Evolutionary conservation across 2,797 vertebrate species (phyloP).

Genomic region (Mionectes olivaceus): DNA sequence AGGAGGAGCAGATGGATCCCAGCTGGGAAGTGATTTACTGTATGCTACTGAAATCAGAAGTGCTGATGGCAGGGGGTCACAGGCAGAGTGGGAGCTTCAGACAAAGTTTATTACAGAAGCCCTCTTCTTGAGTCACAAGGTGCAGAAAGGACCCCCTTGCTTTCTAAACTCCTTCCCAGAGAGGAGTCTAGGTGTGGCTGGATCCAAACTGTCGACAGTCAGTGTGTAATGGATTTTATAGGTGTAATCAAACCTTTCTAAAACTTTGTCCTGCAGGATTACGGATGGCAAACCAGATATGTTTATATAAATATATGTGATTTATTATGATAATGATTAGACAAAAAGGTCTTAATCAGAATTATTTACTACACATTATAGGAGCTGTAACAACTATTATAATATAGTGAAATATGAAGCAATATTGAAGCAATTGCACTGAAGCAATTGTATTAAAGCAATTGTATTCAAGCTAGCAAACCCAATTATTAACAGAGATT

Average conservation of each 20-base stretch:
- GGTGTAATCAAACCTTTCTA: not conserved
- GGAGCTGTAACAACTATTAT: not conserved
- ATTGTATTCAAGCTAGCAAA: not conserved
- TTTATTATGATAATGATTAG: not conserved
- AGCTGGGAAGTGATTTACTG: not conserved
- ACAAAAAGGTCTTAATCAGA: not conserved
- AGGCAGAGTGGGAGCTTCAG: not conserved
- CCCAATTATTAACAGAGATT: not conserved
- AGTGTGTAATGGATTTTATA: not conserved
- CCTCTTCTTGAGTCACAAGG: not conserved
- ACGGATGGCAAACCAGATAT: not conserved
- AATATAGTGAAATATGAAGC: not conserved
- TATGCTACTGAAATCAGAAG: not conserved
- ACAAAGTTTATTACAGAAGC: not conserved
- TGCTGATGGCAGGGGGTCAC: rapidly evolving
- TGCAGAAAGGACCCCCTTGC: not conserved
- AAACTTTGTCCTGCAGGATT: not conserved
- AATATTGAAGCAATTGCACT: not conserved
- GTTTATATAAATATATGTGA: not conserved
- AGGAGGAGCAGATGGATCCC: slow-evolving; percentile 47
- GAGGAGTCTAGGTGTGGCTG: not conserved
- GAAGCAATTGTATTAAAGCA: not conserved
- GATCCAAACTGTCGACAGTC: not conserved
- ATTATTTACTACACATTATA: not conserved
- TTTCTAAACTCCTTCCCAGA: not conserved